Evolutionary conservation across 2,113 vertebrate genomes (phyloP).

Genomic region (Acrocephalus kingi): DNA sequence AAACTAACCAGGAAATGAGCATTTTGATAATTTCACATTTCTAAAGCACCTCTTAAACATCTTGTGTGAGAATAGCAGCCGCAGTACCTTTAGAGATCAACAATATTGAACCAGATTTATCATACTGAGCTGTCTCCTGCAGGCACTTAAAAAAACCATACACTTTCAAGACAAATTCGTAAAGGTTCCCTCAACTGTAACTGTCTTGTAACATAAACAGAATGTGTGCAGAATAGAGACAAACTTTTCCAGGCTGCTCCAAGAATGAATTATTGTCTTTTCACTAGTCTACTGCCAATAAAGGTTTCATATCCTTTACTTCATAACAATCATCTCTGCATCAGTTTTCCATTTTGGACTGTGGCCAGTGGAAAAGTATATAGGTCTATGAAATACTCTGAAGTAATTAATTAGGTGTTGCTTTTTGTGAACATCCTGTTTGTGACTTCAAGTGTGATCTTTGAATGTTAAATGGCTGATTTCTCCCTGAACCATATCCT

Average conservation of each 20-base stretch:
- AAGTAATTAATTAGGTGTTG: constrained; percentile 22
- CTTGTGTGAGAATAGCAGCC: constrained; percentile 36
- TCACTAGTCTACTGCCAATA: constrained; percentile 18
- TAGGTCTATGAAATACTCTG: neutral
- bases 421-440: constrained; percentile 33
- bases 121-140: constrained; percentile 17
- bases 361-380: constrained; percentile 43
- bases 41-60: constrained; percentile 69
- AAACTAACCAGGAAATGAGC: constrained; percentile 69
- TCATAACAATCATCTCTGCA: constrained; percentile 9
- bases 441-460: constrained; percentile 7
- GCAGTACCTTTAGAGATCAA: constrained; percentile 48
- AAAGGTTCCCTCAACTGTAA: constrained; percentile 12
- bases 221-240: neutral
- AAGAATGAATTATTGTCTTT: neutral
- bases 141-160: constrained; percentile 33
- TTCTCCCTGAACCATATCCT: neutral
- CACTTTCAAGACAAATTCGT: constrained; percentile 36
- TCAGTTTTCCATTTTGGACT: constrained; percentile 45
- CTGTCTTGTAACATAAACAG: constrained; percentile 40
- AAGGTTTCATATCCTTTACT: constrained; percentile 33
- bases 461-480: constrained; percentile 14
- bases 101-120: constrained; percentile 34
- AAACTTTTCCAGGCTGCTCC: constrained; percentile 19
- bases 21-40: constrained; percentile 69